These are phyloP conservation scores for Aplodontia rufa DNA, from an alignment of 2,113 vertebrate species.

Conservation along the genomic window DNA sequence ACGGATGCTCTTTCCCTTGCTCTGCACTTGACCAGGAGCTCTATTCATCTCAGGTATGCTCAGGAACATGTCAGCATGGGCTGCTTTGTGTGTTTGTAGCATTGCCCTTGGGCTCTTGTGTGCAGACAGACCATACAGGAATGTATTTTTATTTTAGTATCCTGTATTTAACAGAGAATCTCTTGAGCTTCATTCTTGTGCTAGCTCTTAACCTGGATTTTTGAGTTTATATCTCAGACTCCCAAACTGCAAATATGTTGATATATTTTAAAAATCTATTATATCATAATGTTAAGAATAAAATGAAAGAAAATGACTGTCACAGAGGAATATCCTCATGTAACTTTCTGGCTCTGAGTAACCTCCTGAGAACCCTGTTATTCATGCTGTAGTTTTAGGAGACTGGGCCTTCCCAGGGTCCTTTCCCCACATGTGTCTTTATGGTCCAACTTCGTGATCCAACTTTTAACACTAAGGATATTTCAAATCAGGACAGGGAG, in stretches of 20 bases:
- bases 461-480: not conserved
- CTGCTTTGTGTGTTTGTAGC: not conserved
- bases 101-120: not conserved
- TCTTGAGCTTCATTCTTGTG: not conserved
- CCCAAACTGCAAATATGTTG: not conserved
- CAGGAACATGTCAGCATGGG: not conserved
- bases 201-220: constrained; percentile 1
- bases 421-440: not conserved
- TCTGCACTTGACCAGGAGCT: not conserved
- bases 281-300: not conserved
- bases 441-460: not conserved
- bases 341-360: not conserved
- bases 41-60: not conserved
- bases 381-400: not conserved
- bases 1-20: not conserved
- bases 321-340: not conserved
- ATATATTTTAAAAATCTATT: constrained; percentile 4
- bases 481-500: not conserved
- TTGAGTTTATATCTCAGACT: not conserved
- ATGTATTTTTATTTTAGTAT: not conserved
- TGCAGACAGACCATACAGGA: not conserved
- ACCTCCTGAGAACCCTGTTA: not conserved
- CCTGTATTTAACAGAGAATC: not conserved
- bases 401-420: not conserved
- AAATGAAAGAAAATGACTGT: constrained; percentile 20